Evolutionary conservation across 2,888 invertebrate genomes (phyloP).

Genomic region (Rhamnusium bicolor): DNA sequence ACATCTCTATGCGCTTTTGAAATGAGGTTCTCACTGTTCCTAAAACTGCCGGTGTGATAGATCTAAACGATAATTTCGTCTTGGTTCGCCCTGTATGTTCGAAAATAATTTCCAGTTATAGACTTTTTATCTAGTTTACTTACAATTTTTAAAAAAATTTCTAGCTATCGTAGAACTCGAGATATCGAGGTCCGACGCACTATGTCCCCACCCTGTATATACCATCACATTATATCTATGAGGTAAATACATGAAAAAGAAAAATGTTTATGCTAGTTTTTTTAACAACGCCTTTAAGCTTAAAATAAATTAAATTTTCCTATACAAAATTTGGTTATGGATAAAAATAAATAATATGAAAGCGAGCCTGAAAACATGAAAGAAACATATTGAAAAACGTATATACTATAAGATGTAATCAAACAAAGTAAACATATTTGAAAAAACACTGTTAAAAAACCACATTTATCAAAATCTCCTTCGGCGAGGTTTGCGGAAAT

Average conservation of each 20-base stretch:
- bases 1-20: too few relatives aligned
- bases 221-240: background rate
- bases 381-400: background rate
- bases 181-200: too few relatives aligned
- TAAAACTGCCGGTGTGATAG: too few relatives aligned
- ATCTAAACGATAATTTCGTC: too few relatives aligned
- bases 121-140: too few relatives aligned
- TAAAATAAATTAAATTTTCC: background rate
- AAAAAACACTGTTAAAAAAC: background rate
- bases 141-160: too few relatives aligned
- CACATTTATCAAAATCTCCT: background rate
- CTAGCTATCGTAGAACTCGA: too few relatives aligned
- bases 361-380: background rate
- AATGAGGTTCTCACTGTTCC: too few relatives aligned
- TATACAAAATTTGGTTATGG: background rate
- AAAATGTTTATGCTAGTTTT: background rate
- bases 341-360: background rate
- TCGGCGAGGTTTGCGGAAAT: background rate
- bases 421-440: background rate
- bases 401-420: background rate
- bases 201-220: too few relatives aligned
- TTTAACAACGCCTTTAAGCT: background rate
- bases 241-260: background rate
- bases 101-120: too few relatives aligned
- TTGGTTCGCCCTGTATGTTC: too few relatives aligned